A percentile compares a stretch with the other conserved stretches of the same genome.
These are phyloP conservation scores for Schrankia costaestrigalis DNA, from an alignment of 2,888 invertebrate species.

Conservation along the genomic window DNA sequence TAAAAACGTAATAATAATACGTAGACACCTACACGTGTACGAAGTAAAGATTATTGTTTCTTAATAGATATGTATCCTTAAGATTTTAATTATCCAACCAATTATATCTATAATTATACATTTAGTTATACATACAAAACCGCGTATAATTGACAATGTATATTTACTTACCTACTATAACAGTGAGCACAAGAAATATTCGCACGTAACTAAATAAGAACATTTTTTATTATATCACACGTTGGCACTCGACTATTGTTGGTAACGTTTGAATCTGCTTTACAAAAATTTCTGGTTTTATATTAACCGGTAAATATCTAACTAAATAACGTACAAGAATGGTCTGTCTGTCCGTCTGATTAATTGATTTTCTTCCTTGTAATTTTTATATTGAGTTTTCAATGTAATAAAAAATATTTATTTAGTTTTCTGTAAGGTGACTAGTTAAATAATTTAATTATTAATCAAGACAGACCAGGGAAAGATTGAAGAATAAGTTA, in stretches of 20 bases:
- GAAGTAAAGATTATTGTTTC: too few relatives aligned
- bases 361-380: too few relatives aligned
- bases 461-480: too few relatives aligned
- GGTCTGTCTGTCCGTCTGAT: neutral
- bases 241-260: neutral
- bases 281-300: constrained; percentile 5
- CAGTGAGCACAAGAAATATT: constrained; percentile 8
- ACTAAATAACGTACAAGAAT: neutral
- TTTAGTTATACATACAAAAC: neutral
- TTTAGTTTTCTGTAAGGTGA: too few relatives aligned
- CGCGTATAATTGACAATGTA: neutral
- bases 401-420: too few relatives aligned
- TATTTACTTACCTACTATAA: constrained; percentile 17
- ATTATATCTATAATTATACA: neutral
- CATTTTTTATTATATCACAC: constrained; percentile 9
- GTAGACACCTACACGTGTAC: too few relatives aligned
- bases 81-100: too few relatives aligned
- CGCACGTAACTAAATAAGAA: constrained; percentile 4
- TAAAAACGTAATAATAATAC: too few relatives aligned
- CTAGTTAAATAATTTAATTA: too few relatives aligned
- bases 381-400: too few relatives aligned
- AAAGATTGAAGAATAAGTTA: too few relatives aligned
- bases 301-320: constrained; percentile 5
- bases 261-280: constrained; percentile 2
- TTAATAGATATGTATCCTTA: too few relatives aligned